phyloP scores from a whole-genome alignment of 2,113 vertebrate species.

The Turdus rufiventris region DNA sequence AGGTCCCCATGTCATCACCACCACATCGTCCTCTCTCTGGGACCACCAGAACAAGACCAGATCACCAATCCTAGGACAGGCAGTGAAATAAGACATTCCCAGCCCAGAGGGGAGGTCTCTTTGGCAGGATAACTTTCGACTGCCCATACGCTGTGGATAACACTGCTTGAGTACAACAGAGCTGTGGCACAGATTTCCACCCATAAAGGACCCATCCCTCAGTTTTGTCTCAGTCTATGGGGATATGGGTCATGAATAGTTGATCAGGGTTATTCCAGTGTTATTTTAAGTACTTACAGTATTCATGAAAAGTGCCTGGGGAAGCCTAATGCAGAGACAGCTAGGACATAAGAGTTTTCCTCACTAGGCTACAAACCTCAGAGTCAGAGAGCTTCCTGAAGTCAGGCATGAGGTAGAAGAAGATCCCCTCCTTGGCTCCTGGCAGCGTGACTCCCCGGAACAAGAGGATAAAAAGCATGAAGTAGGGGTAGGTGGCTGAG shows the following conservation, averaged over 20 bases:
- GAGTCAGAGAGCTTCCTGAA: constrained; percentile 84
- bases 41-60: background rate
- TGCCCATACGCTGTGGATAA: accelerated
- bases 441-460: constrained; percentile 88
- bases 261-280: background rate
- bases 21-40: accelerated
- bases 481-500: constrained; percentile 89
- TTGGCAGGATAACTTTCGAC: background rate
- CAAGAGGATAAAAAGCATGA: constrained; percentile 90
- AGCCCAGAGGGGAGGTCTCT: background rate
- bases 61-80: background rate
- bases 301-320: background rate
- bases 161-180: background rate
- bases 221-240: background rate
- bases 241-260: background rate
- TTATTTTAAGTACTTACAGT: background rate
- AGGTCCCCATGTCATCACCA: background rate
- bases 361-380: constrained; percentile 69
- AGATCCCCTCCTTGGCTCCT: constrained; percentile 85
- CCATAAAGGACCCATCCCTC: background rate
- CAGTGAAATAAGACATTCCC: background rate
- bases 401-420: constrained; percentile 88
- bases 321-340: background rate
- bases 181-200: background rate
- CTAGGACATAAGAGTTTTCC: background rate